Percentiles rank a stretch among this genome's conserved stretches.
phyloP scores from a whole-genome alignment of 2,113 vertebrate species.

The Octodon degus region DNA sequence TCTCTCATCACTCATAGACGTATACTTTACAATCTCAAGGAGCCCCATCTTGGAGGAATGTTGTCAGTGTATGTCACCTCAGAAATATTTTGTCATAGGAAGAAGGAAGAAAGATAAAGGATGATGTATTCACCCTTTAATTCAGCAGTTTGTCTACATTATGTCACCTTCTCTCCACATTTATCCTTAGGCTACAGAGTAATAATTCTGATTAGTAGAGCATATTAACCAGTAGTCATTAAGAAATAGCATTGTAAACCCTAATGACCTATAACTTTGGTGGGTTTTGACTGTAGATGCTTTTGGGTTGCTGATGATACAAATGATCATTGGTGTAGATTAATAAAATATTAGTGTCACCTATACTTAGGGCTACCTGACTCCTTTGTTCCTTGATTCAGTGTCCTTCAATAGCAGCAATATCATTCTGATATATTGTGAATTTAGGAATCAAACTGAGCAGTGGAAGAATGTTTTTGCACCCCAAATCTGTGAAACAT shows the following conservation, averaged over 20 bases:
- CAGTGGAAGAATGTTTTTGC: not conserved
- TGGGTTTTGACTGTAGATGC: not conserved
- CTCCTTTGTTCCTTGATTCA: not conserved
- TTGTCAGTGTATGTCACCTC: not conserved
- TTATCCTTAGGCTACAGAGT: not conserved
- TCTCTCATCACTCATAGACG: not conserved
- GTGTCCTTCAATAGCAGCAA: not conserved
- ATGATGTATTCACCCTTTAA: not conserved
- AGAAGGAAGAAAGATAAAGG: slow-evolving; percentile 11
- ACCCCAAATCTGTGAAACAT: not conserved
- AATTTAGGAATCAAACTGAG: not conserved
- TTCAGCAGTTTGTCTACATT: not conserved
- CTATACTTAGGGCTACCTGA: not conserved
- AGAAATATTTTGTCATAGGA: not conserved
- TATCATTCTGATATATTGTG: not conserved
- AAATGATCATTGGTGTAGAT: not conserved
- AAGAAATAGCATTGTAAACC: not conserved
- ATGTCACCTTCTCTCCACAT: not conserved
- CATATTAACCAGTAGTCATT: not conserved
- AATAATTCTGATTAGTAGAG: not conserved
- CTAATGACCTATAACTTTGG: not conserved
- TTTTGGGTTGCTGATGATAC: not conserved
- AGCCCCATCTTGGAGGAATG: not conserved
- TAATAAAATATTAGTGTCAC: not conserved
- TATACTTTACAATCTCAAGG: not conserved